Evolutionary conservation across 37 sponge, comb jelly and placozoan genomes (phyloP), one percentile per base, ranked within the genome.

Genomic region (Ianthella basta): DNA sequence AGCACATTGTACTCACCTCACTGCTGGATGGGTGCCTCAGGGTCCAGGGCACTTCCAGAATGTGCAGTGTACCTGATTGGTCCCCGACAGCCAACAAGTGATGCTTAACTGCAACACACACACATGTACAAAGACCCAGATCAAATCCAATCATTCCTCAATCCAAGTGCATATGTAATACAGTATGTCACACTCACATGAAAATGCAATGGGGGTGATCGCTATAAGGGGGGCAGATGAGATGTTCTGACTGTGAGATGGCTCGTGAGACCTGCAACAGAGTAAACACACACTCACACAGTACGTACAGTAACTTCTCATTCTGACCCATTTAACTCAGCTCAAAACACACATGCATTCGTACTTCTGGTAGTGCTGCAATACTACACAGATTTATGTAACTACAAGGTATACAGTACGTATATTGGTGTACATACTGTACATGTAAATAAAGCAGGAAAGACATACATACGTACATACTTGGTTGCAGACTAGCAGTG

Each of bases 71-170:
- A 0, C 99, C 99, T 65, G 60, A 80, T 61, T 87, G 80, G 55
- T 99, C 99, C 23, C 99, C 99, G 32, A 94, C 94, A 39, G 96
- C 99, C 72, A 99, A 64, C 86, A 99, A 86, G 69, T 73, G 61
- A 88, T 97, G 95, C 69, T 89, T 83, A 84, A 50, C 96, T 95
- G 74, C 24, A 59, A 16, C 50, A 44, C 8, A 44, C 8, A 44
- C 3, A 10, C 8, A 44, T 44, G 8, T 8, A 44, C 8, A 44
- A 3, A 44, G 50, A 24, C 27, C 78, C n/a, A 15, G 78, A 33
- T 70, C 36, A 74, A 6, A 13, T 74, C 36, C 27, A 40, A 4
- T 74, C 24, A 30, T 4, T 8, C 27, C 65, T 29, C 65, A 63
- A 5, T 63, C 10, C 50, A 3, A 3, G 3, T 44, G 50, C 50